phyloP scores from a whole-genome alignment of 2,888 invertebrate species.

The Apodemia duryi region DNA sequence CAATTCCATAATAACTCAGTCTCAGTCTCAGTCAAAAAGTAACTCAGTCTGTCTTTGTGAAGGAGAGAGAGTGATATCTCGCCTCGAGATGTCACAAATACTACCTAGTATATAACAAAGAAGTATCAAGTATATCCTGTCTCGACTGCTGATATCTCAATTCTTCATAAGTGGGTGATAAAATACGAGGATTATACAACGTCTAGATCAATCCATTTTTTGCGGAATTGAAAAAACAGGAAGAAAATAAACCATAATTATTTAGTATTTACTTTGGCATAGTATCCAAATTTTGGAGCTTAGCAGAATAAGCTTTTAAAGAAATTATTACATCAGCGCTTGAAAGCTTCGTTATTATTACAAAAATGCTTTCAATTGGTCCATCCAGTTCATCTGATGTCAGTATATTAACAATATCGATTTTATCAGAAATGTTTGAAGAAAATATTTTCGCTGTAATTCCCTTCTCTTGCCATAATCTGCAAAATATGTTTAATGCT shows the following conservation, averaged over 20 bases:
- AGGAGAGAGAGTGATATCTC: no score
- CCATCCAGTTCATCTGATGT: background rate
- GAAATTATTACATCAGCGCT: background rate
- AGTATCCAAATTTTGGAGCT: background rate
- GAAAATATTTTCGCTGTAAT: constrained; percentile 7
- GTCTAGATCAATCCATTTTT: no score
- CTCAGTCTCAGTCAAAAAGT: no score
- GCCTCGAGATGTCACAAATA: no score
- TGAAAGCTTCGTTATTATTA: background rate
- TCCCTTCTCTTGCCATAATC: background rate
- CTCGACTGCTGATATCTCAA: no score
- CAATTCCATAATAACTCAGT: no score
- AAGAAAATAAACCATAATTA: background rate
- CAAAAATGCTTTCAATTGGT: constrained; percentile 5
- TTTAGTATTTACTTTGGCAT: background rate
- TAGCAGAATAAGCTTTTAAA: background rate
- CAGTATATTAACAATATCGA: background rate
- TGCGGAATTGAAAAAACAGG: background rate
- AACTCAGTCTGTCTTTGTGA: no score
- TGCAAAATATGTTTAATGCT: background rate
- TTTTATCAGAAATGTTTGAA: constrained; percentile 9
- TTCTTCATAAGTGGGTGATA: no score
- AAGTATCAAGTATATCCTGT: no score
- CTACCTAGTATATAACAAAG: no score
- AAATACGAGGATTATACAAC: no score